Evolutionary conservation across 1,140 invertebrate genomes (phyloP), one percentile per base, ranked within the genome.

Genomic region (Drosophila varians): DNA sequence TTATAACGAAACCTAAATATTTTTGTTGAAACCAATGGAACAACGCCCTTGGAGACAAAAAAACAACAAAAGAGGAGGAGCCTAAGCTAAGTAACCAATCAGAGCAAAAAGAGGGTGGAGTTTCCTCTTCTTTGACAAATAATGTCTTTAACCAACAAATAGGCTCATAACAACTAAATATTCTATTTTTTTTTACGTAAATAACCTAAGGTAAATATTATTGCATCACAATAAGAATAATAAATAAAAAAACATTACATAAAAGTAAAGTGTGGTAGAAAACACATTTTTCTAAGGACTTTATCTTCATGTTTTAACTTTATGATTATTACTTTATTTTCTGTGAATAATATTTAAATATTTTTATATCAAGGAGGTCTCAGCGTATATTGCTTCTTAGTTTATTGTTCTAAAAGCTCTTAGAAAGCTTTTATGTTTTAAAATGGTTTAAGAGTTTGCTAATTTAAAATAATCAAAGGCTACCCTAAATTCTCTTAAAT

Each of bases 401-500:
- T 12, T 38, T 16, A 0, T 1, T 6, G 36, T 38, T 38, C 36
- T 12, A 6, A 38, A 38, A 16, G 36, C 36, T 38, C 16, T 4
- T 14, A 38, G 16, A 38, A 38, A 12, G 6, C 16, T 16, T 14
- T 4, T 16, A 14, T 38, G 12, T 16, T 36, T 8, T 34, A 8
- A n/a, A 36, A 19, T 19, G 58, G 58, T 62, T 62, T n/a, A 5
- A 36, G 40, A n/a, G 12, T 18, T 62, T 7, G 40, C 40, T 62
- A 43, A 21, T 0, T 8, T 11, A 1, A 56, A 25, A 1, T 18
- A 1, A 9, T 28, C n/a, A n/a, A n/a, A n/a, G n/a, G n/a, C n/a
- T n/a, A n/a, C n/a, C n/a, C n/a, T n/a, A n/a, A n/a, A n/a, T n/a
- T n/a, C n/a, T n/a, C n/a, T n/a, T n/a, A n/a, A 21, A 21, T 4